Conservation (phyloP, 2,113 vertebrate species). For the Raphicerus campestris region DNA sequence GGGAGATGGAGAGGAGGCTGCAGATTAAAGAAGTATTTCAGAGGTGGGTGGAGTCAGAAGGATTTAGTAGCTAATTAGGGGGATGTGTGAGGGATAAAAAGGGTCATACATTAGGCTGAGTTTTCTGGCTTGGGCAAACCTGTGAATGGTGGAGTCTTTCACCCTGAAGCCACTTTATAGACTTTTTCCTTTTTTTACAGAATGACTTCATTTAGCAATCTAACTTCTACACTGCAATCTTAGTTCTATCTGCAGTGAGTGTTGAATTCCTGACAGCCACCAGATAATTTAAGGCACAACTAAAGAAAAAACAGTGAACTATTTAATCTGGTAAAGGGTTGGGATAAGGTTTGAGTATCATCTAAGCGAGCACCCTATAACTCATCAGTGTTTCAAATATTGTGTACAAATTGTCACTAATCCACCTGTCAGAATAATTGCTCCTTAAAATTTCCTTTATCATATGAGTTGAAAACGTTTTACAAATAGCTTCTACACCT, state of each 20-base stretch:
- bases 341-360: constrained; percentile 1
- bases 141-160: not conserved
- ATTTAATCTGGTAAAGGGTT: not conserved
- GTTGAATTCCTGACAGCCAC: not conserved
- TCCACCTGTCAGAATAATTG: not conserved
- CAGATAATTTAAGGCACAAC: not conserved
- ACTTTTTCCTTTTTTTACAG: not conserved
- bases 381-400: not conserved
- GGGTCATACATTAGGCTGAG: not conserved
- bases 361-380: not conserved
- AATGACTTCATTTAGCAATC: not conserved
- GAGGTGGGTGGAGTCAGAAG: not conserved
- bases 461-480: not conserved
- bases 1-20: not conserved
- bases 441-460: constrained; percentile 7
- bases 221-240: not conserved
- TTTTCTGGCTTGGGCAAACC: not conserved
- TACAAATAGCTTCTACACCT: not conserved
- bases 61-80: constrained; percentile 34
- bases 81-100: not conserved
- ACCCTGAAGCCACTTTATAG: not conserved
- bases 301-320: not conserved
- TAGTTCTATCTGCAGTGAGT: not conserved
- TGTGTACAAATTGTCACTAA: not conserved
- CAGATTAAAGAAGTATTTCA: constrained; percentile 37